Percentiles rank a stretch among this genome's conserved stretches.
These are phyloP conservation scores for Agapornis canus DNA, from an alignment of 2,797 vertebrate genomes.

Conservation along the genomic window DNA sequence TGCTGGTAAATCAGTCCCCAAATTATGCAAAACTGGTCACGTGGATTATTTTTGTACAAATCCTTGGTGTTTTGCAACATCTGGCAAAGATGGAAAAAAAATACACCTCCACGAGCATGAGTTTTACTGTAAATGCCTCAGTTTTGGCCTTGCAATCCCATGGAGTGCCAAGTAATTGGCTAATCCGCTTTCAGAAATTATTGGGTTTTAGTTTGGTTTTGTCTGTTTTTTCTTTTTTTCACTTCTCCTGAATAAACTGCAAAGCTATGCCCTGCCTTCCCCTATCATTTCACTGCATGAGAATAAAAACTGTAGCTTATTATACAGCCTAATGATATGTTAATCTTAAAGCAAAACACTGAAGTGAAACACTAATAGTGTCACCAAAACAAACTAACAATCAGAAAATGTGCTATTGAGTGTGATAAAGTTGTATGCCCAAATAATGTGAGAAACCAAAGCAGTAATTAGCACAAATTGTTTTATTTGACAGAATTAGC, in stretches of 20 bases:
- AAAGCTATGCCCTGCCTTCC: not conserved
- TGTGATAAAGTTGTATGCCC: not conserved
- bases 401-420: not conserved
- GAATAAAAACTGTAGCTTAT: not conserved
- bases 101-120: not conserved
- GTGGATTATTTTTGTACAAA: not conserved
- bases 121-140: not conserved
- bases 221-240: not conserved
- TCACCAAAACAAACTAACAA: slow-evolving; percentile 12
- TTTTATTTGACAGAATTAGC: not conserved
- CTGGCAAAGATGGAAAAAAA: not conserved
- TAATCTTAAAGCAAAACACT: slow-evolving; percentile 34
- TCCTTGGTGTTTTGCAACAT: not conserved
- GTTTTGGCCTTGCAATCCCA: not conserved
- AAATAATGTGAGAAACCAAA: not conserved
- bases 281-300: not conserved
- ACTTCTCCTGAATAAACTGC: not conserved
- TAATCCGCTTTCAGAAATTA: not conserved
- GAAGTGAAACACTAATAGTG: not conserved
- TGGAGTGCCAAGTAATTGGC: not conserved
- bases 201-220: not conserved
- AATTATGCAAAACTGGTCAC: not conserved
- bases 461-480: slow-evolving; percentile 21
- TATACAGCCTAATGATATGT: not conserved
- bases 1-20: not conserved